Conservation (phyloP, 2,888 invertebrate genomes). For the Acleris literana region DNA sequence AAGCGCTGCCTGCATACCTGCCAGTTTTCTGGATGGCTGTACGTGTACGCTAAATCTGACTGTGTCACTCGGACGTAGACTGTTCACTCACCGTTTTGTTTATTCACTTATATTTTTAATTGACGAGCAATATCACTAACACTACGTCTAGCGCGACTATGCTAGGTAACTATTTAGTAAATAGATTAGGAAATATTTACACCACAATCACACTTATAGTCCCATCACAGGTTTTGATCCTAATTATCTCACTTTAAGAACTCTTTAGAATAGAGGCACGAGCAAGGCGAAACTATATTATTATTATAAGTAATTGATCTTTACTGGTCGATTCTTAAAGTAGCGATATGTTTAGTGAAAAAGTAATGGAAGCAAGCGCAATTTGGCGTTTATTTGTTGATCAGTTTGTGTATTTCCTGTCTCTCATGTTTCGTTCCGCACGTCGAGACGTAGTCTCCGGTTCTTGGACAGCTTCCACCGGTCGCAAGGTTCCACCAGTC, state of each 20-base stretch:
- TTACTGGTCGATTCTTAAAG: constrained; percentile 67
- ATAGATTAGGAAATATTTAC: constrained; percentile 56
- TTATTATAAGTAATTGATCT: constrained; percentile 63
- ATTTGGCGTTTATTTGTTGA: constrained; percentile 71
- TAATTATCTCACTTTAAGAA: constrained; percentile 63
- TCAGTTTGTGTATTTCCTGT: constrained; percentile 46
- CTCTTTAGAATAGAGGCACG: constrained; percentile 78
- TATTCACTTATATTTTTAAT: constrained; percentile 34
- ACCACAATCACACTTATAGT: constrained; percentile 66
- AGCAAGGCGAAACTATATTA: constrained; percentile 74
- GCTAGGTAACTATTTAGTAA: constrained; percentile 38
- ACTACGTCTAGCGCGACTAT: constrained; percentile 61
- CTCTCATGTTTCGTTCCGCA: constrained; percentile 80
- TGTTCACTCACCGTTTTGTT: constrained; percentile 36
- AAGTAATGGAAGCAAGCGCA: constrained; percentile 80
- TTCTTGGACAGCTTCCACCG: constrained; percentile 79
- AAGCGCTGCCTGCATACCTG: constrained; percentile 96
- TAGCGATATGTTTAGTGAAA: constrained; percentile 77
- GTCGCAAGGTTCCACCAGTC: constrained; percentile 67
- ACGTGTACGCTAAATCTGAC: constrained; percentile 55
- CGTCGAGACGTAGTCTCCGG: constrained; percentile 79
- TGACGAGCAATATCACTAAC: constrained; percentile 44
- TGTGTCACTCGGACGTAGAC: constrained; percentile 44
- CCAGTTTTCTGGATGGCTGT: constrained; percentile 78
- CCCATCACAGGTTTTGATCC: constrained; percentile 72